These are phyloP conservation scores for Enteromius viviparus DNA, from an alignment of 2,797 vertebrate genomes.

Conservation along the genomic window DNA sequence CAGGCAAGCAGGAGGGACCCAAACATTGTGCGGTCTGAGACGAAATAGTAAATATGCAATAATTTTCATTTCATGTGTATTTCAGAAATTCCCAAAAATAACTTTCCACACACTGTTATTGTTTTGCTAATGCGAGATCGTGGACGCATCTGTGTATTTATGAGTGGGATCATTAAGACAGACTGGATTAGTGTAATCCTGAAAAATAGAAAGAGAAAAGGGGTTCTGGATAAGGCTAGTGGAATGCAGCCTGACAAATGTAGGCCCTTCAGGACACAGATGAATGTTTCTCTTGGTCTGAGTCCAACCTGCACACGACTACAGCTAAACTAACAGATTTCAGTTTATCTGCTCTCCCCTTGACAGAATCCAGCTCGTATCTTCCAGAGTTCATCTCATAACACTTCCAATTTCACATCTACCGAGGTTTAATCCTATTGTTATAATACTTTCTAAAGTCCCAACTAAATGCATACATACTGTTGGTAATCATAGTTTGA, in stretches of 20 bases:
- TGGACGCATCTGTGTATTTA: background rate
- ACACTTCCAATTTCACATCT: conserved; percentile 2
- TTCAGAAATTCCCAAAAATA: background rate
- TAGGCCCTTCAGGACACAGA: conserved; percentile 2
- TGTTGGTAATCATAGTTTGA: background rate
- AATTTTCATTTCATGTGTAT: background rate
- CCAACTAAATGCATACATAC: background rate
- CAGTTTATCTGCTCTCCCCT: background rate
- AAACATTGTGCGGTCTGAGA: conserved; percentile 69
- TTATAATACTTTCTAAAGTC: background rate
- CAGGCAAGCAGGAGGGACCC: conserved; percentile 59
- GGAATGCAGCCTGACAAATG: conserved; percentile 36
- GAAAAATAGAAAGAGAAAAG: conserved; percentile 9
- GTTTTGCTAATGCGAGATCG: background rate
- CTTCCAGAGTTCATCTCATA: background rate
- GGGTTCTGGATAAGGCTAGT: background rate
- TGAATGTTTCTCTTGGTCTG: conserved; percentile 29
- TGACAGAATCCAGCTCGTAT: conserved; percentile 1
- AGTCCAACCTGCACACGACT: conserved; percentile 19
- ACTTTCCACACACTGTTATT: background rate
- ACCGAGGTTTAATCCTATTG: background rate
- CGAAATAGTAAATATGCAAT: background rate
- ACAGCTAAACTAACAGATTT: conserved; percentile 23
- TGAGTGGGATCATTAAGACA: background rate
- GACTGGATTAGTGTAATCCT: conserved; percentile 1